Evolutionary conservation across 1,140 invertebrate species (phyloP), one percentile per base, ranked within the genome.

Genomic region (Drosophila pruinosa): DNA sequence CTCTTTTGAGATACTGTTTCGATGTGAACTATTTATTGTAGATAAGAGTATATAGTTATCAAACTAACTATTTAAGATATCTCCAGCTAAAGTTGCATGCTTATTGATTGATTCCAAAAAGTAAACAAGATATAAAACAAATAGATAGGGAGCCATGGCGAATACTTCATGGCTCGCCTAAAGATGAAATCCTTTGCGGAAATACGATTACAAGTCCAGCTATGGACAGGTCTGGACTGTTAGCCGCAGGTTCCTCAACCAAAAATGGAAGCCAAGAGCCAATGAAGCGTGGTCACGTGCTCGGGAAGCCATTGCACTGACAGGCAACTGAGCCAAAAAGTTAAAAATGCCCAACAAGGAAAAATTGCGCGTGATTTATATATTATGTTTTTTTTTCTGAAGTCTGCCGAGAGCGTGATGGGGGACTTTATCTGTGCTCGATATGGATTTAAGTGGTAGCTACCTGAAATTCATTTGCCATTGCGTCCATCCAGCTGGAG

Each of bases 391-490:
- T 28, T 64, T 14, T 45, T 19, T 14, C 8, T 10, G 14, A 22
- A 4, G 19, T 26, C 3, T 24, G 12, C 5, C 2, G 10, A 12
- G 36, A 2, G 1, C 3, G 12, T 1, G 4, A 22, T 1, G 21
- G 12, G n/a, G 39, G 7, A 22, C 15, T 28, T 58, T 83, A 85
- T 80, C 76, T 80, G 54, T 74, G 72, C 54, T 61, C 57, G 72
- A 63, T 75, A 63, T 64, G 50, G 58, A 61, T 72, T 43, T 67
- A 54, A 57, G 61, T 65, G 41, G 34, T 47, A 47, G 65, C 73
- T 86, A 86, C 82, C 82, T 86, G 82, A 82, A 75, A 86, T 73
- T 85, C 81, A 85, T 71, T 85, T 69, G 76, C 68, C 80, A 85
- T 85, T 71, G 82, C 82, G 78, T 62, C 63, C 81, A 85, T 62